Conservation (phyloP, 2,888 invertebrate genomes). For the Lissonota sp. region DNA sequence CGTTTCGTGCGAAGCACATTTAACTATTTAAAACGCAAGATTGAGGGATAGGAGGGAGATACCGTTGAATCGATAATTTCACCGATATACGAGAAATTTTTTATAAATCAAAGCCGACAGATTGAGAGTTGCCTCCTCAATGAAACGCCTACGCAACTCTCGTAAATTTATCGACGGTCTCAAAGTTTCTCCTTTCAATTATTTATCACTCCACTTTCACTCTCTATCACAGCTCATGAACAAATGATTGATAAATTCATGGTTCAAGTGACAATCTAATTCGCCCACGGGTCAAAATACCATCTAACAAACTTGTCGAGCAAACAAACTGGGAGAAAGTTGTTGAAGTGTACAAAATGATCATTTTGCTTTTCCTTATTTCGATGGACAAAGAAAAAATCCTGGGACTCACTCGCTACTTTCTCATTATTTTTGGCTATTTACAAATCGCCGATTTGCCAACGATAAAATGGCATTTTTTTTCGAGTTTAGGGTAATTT, state of each 20-base stretch:
- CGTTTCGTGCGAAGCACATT: constrained; percentile 16
- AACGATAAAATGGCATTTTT: too few relatives aligned
- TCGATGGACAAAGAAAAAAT: too few relatives aligned
- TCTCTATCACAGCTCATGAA: too few relatives aligned
- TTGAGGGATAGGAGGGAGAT: neutral
- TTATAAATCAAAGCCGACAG: constrained; percentile 12
- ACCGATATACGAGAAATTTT: constrained; percentile 4
- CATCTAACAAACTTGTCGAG: too few relatives aligned
- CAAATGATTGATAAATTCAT: neutral
- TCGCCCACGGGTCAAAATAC: neutral
- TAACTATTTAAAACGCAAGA: neutral
- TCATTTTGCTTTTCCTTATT: neutral
- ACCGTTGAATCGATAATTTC: constrained; percentile 39
- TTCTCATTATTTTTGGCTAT: too few relatives aligned
- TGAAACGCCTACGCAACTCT: constrained; percentile 32
- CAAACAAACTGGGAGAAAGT: too few relatives aligned
- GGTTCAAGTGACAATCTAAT: constrained; percentile 19
- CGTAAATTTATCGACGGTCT: constrained; percentile 2
- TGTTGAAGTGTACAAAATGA: too few relatives aligned
- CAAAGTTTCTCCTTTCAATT: constrained; percentile 13
- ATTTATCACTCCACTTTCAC: too few relatives aligned
- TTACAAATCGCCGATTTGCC: too few relatives aligned
- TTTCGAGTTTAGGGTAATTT: too few relatives aligned
- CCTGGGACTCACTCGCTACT: too few relatives aligned
- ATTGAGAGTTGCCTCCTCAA: constrained; percentile 2